Conservation (phyloP, 2,113 vertebrate genomes). For the Sinocyclocheilus maitianheensis region DNA sequence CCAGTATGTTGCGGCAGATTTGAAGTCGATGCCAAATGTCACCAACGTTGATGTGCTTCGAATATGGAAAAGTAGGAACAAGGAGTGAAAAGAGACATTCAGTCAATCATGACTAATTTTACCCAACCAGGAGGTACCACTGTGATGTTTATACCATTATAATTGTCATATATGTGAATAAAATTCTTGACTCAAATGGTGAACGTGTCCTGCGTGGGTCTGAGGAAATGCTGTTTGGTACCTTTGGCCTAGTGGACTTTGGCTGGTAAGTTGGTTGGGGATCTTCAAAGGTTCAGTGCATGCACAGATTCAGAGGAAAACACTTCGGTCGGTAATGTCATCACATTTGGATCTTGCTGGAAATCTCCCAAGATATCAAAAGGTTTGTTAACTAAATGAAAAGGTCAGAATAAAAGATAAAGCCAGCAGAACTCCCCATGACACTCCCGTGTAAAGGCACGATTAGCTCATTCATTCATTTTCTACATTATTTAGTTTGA, state of each 20-base stretch:
- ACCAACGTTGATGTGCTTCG: neutral
- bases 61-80: neutral
- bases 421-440: neutral
- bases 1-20: neutral
- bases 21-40: neutral
- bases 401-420: neutral
- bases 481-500: neutral
- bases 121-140: neutral
- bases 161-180: neutral
- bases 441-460: slow-evolving; percentile 77
- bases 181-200: neutral
- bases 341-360: neutral
- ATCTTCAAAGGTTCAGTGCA: neutral
- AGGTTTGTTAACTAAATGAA: neutral
- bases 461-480: slow-evolving; percentile 53
- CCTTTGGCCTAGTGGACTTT: neutral
- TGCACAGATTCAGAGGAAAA: slow-evolving; percentile 11
- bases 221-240: neutral
- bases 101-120: neutral
- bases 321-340: neutral
- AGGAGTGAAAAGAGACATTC: neutral
- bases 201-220: neutral
- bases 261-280: neutral
- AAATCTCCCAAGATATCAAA: neutral
- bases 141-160: neutral